phyloP scores from a whole-genome alignment of 2,797 vertebrate species.

The Oreochromis grahami region DNA sequence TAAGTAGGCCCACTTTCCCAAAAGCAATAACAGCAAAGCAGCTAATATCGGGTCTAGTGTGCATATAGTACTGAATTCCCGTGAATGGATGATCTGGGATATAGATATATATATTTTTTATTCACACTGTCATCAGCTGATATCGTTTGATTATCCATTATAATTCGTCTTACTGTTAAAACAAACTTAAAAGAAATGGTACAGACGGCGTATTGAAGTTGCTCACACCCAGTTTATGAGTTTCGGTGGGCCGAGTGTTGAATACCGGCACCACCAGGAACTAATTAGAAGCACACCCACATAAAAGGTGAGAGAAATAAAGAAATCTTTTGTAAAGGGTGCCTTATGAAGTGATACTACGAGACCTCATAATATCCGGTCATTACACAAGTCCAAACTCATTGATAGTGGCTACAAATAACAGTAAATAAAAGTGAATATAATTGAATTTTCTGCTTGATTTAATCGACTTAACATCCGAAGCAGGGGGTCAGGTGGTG shows the following conservation, averaged over 20 bases:
- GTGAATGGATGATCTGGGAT: neutral
- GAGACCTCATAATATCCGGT: neutral
- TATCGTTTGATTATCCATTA: neutral
- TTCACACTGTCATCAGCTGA: neutral
- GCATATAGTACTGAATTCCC: neutral
- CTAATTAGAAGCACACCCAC: neutral
- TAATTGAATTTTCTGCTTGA: neutral
- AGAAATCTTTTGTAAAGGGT: neutral
- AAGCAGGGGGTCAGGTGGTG: neutral
- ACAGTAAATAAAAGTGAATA: neutral
- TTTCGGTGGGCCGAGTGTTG: neutral
- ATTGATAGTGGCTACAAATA: neutral
- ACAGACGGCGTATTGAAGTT: neutral
- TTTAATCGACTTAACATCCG: neutral
- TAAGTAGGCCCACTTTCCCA: neutral
- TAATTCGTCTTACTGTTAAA: neutral
- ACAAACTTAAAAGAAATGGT: neutral
- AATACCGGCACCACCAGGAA: neutral
- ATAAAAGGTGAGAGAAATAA: neutral
- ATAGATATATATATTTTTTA: neutral
- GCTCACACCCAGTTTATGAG: neutral
- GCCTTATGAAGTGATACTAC: neutral
- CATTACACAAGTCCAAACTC: neutral
- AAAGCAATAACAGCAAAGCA: neutral
- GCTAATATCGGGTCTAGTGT: neutral